A percentile compares a stretch with the other conserved stretches of the same genome.
phyloP scores from a whole-genome alignment of 2,113 vertebrate genomes.

The Gasterosteus aculeatus region DNA sequence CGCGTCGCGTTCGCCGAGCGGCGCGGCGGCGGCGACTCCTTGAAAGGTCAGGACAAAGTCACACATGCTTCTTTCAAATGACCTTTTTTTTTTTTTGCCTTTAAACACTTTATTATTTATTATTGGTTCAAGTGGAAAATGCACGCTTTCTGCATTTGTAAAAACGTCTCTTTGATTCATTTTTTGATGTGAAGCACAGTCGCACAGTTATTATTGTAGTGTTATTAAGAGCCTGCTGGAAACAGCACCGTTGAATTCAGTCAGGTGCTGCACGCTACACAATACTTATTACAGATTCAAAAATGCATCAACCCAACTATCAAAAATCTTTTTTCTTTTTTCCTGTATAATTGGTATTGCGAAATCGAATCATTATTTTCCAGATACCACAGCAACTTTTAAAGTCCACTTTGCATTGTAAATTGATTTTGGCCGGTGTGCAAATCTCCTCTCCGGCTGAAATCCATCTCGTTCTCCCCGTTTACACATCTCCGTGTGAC shows the following conservation, averaged over 20 bases:
- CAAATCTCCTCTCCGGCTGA: constrained; percentile 37
- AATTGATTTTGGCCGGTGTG: constrained; percentile 52
- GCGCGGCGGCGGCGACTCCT: background rate
- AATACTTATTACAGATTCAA: constrained; percentile 4
- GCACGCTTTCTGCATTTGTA: background rate
- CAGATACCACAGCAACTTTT: constrained; percentile 1
- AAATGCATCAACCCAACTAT: background rate
- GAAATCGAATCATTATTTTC: constrained; percentile 12
- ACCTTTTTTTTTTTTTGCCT: background rate
- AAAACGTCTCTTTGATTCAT: background rate
- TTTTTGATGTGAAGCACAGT: background rate
- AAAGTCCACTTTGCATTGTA: constrained; percentile 48
- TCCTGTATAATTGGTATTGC: background rate
- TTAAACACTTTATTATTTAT: background rate
- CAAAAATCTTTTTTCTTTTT: background rate
- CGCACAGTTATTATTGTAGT: background rate
- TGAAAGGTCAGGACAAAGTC: background rate
- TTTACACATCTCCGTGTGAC: constrained; percentile 42
- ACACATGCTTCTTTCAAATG: background rate
- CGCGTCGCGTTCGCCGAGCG: constrained; percentile 43
- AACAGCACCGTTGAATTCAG: constrained; percentile 25
- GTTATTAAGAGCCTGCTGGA: background rate
- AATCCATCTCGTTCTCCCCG: constrained; percentile 56
- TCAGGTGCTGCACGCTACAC: constrained; percentile 24
- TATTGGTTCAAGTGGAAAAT: no score